Conservation (phyloP, 92 coral and sea anemone species). For the Hydrozoanthus gracilis region DNA sequence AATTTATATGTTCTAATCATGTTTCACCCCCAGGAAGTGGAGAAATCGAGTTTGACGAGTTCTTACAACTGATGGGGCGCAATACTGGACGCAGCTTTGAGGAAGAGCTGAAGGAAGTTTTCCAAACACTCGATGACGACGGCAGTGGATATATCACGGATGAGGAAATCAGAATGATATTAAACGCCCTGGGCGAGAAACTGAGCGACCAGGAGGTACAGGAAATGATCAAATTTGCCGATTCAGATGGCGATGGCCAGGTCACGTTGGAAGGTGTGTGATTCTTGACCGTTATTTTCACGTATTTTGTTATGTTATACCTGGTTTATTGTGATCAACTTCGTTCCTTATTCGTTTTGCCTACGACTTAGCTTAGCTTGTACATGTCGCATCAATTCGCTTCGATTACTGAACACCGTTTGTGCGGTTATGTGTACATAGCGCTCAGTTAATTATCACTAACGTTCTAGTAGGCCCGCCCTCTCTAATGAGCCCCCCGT, state of each 20-base stretch:
- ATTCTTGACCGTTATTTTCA: too few species aligned
- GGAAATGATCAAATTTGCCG: conserved; percentile 45
- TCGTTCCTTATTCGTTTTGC: too few species aligned
- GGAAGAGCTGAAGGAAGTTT: conserved; percentile 47
- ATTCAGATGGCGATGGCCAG: conserved; percentile 41
- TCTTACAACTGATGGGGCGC: conserved; percentile 40
- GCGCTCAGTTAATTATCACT: too few species aligned
- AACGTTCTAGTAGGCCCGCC: too few species aligned
- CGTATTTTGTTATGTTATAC: too few species aligned
- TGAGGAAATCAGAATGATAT: conserved; percentile 41
- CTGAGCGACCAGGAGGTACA: conserved; percentile 47
- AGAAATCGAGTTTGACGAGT: conserved; percentile 46
- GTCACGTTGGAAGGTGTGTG: conserved; percentile 38
- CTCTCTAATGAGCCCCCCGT: too few species aligned
- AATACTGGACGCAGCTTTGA: conserved; percentile 46
- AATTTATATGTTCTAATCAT: neutral
- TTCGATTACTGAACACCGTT: too few species aligned
- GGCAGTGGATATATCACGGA: conserved; percentile 46
- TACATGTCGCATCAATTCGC: too few species aligned
- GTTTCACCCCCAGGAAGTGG: conserved; percentile 19
- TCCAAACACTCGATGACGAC: conserved; percentile 38
- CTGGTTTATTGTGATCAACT: too few species aligned
- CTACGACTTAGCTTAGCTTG: too few species aligned
- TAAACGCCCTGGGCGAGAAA: conserved; percentile 45
- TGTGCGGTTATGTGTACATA: too few species aligned